phyloP scores from a whole-genome alignment of 1,140 invertebrate genomes.

The Lepidotrigona ventralis region DNA sequence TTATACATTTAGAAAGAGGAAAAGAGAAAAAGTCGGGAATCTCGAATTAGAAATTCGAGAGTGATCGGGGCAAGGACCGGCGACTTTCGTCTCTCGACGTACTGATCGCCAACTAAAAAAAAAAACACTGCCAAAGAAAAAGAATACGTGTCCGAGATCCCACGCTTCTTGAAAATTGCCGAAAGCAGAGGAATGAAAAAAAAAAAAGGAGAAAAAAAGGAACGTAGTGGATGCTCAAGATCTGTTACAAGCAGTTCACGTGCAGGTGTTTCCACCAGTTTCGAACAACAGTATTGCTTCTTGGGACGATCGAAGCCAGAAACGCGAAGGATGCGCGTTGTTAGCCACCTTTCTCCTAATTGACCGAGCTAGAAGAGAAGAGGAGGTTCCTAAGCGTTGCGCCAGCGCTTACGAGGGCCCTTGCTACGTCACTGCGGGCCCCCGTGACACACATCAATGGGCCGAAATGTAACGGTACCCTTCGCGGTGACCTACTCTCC shows the following conservation, averaged over 20 bases:
- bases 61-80: too few species aligned
- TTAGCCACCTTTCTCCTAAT: slow-evolving; percentile 31
- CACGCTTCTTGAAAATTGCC: too few species aligned
- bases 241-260: too few species aligned
- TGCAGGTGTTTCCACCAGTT: too few species aligned
- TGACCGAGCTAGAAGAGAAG: not conserved
- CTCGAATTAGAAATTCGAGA: slow-evolving; percentile 8
- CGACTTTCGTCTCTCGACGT: too few species aligned
- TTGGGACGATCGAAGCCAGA: not conserved
- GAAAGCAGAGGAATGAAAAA: slow-evolving; percentile 2
- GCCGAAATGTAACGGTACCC: slow-evolving; percentile 70
- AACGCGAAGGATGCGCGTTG: not conserved
- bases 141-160: not conserved
- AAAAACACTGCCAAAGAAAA: slow-evolving; percentile 17
- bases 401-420: slow-evolving; percentile 5
- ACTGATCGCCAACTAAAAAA: not conserved
- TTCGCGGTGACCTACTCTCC: slow-evolving; percentile 69
- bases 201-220: too few species aligned
- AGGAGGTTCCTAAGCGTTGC: slow-evolving; percentile 4
- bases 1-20: not conserved
- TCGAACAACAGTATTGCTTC: not conserved
- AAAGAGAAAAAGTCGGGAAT: not conserved
- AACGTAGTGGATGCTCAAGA: too few species aligned
- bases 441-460: slow-evolving; percentile 74
- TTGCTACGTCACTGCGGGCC: slow-evolving; percentile 62